Evolutionary conservation across 2,888 invertebrate species (phyloP).

Genomic region (Podotricha telesiphe): DNA sequence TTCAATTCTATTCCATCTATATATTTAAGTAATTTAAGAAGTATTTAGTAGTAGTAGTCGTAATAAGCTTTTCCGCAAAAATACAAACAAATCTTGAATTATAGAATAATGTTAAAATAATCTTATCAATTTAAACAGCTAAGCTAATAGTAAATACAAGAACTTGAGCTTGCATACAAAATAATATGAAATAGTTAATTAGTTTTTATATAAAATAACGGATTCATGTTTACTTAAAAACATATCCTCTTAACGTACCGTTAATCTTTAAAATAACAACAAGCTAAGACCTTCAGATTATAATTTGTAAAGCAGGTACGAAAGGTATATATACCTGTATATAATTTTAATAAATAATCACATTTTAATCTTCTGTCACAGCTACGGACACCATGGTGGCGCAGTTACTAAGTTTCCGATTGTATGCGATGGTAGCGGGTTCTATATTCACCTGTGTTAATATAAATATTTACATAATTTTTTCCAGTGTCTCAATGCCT

Average conservation of each 20-base stretch:
- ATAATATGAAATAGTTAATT: not conserved
- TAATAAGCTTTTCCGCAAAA: too few species aligned
- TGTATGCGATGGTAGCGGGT: too few species aligned
- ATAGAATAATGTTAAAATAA: not conserved
- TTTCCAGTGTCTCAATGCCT: too few species aligned
- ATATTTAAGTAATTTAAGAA: too few species aligned
- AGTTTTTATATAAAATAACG: conserved; percentile 9
- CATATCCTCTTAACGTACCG: conserved; percentile 15
- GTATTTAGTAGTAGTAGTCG: too few species aligned
- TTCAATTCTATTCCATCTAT: too few species aligned
- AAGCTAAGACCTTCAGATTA: not conserved
- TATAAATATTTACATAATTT: too few species aligned
- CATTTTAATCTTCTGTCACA: not conserved
- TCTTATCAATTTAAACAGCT: not conserved
- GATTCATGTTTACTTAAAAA: conserved; percentile 8
- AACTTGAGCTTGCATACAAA: not conserved
- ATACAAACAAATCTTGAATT: too few species aligned
- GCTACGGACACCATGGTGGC: too few species aligned
- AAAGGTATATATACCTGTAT: not conserved
- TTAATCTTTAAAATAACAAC: conserved; percentile 13
- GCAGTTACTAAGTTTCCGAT: too few species aligned
- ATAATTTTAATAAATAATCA: conserved; percentile 3
- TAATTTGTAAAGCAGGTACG: not conserved
- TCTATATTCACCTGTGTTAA: too few species aligned
- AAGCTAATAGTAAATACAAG: not conserved